A percentile compares a stretch with the other conserved stretches of the same genome.
Conservation (phyloP, 2,888 invertebrate species). For the Aporophyla lueneburgensis region DNA sequence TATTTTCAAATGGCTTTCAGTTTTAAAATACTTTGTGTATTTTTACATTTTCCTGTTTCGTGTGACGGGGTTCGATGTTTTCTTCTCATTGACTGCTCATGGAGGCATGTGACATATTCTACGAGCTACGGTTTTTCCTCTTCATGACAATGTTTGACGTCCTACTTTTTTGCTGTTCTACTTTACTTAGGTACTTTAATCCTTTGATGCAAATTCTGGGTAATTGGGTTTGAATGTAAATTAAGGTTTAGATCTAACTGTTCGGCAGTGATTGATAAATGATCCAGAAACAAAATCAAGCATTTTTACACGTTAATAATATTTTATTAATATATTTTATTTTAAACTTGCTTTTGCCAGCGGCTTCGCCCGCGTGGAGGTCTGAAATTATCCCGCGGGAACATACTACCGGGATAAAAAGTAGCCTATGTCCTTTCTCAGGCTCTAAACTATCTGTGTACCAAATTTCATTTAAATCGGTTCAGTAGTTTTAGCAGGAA, state of each 20-base stretch:
- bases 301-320: too few species aligned
- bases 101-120: constrained; percentile 28
- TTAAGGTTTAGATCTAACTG: constrained; percentile 4
- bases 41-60: constrained; percentile 18
- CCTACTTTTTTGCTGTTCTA: not conserved
- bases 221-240: constrained; percentile 8
- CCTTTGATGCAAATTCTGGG: not conserved
- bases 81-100: constrained; percentile 43
- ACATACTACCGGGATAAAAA: too few species aligned
- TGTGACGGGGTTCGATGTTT: constrained; percentile 22
- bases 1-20: constrained; percentile 16
- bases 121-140: not conserved
- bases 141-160: constrained; percentile 26
- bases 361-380: too few species aligned
- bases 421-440: too few species aligned
- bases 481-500: too few species aligned
- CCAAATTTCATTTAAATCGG: too few species aligned
- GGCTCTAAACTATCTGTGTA: too few species aligned
- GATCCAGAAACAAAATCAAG: too few species aligned
- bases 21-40: constrained; percentile 22
- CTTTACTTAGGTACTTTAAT: constrained; percentile 11
- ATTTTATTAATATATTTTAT: too few species aligned
- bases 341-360: too few species aligned
- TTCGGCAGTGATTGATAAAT: not conserved
- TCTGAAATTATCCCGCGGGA: too few species aligned